Base-by-base conservation (phyloP, 2,888 invertebrate genomes). In the Drosophila monieri region DNA sequence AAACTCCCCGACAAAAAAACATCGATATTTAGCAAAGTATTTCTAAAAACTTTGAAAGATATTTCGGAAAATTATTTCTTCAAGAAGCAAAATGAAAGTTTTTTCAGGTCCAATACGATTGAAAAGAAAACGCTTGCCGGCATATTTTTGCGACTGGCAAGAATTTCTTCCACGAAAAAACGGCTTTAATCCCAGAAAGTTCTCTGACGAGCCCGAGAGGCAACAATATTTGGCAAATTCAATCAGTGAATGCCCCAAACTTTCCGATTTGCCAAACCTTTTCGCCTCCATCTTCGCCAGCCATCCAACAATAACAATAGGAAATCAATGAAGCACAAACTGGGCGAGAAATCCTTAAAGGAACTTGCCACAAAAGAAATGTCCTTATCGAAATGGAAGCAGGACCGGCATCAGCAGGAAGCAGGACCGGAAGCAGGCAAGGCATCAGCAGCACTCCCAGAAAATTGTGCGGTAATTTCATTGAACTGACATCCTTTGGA, bases 241-340 rank as follows among this genome's bases (percentile, higher is more conserved):
- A 64, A 64, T 70, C 67, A 66, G 43, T 21, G 43, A 46, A 44
- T 54, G 53, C 37, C 51, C 51, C 27, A 44, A 51, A 64, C 37
- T 64, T 64, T 64, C 37, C 64, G 64, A 64, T 62, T 52, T 64
- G 59, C 9, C 60, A 59, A 61, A 59, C 47, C 47, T 48, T 41
- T 61, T 47, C 46, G 27, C n/a, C 35, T 18, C 25, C 59, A 15
- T 32, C 59, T 23, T 23, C 10, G 46, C 37, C 60, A 27, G 4
- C 12, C 35, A 2, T 35, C 25, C 12, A 44, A 44, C 51, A 62
- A 62, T 64, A 54, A 65, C 68, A 76, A 78, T 73, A 47, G 54
- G 60, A 61, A 80, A 57, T 73, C 68, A 71, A 75, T 80, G 80
- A 62, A 52, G 60, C 70, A 66, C 46, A 57, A 46, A 23, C 37